These are phyloP conservation scores for Cavia aperea DNA, from an alignment of 2,113 vertebrate genomes.

Conservation along the genomic window DNA sequence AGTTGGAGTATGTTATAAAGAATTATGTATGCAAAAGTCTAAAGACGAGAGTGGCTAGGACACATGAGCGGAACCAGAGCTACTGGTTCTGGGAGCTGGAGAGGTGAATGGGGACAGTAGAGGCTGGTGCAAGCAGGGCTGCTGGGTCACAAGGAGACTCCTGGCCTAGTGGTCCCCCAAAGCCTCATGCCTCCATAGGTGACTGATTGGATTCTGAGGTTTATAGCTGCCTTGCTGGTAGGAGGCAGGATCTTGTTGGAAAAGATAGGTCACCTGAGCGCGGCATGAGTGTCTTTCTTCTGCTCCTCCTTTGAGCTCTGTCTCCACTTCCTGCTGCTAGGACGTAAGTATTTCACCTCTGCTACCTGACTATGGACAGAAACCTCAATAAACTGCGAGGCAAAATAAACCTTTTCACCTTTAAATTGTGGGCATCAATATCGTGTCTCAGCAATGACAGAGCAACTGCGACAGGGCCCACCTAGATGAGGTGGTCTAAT, in stretches of 20 bases:
- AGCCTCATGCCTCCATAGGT: background rate
- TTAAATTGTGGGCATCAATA: background rate
- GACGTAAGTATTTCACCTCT: background rate
- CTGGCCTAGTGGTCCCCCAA: background rate
- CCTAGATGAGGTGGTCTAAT: background rate
- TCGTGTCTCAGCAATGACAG: no score
- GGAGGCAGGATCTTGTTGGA: background rate
- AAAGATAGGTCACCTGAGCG: background rate
- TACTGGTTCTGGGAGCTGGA: background rate
- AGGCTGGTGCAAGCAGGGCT: background rate
- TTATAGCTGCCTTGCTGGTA: background rate
- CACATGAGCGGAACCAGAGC: rapidly evolving
- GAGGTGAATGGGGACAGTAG: background rate
- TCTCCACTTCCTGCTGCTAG: background rate
- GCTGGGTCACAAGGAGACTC: background rate
- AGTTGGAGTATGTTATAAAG: no score
- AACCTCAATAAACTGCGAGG: background rate
- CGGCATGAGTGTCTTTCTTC: background rate
- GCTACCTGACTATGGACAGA: background rate
- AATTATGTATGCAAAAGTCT: background rate
- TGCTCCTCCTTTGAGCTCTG: background rate
- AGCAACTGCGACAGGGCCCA: background rate
- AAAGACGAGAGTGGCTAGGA: background rate
- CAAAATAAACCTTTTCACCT: background rate
- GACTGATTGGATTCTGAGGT: background rate